phyloP scores from a whole-genome alignment of 1,140 invertebrate species.

The Drosophila mauritiana region DNA sequence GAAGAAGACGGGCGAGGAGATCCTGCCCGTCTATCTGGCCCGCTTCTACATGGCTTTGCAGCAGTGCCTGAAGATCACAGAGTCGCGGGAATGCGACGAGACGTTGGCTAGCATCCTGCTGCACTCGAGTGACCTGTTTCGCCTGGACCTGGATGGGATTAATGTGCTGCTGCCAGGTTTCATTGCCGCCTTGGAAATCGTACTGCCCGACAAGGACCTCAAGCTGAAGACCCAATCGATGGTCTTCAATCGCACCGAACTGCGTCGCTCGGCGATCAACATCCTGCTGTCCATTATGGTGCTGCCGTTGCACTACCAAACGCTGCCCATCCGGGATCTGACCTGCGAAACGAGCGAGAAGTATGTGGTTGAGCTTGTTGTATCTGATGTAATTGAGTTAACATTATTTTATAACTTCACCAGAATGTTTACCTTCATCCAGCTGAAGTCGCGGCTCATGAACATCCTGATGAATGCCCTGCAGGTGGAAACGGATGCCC shows the following conservation, averaged over 20 bases:
- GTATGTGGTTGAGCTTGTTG: slow-evolving; percentile 59
- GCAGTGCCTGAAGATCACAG: slow-evolving; percentile 91
- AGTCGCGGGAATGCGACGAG: slow-evolving; percentile 88
- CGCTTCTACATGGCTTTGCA: slow-evolving; percentile 97
- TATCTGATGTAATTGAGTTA: neutral
- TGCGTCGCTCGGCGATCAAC: slow-evolving; percentile 95
- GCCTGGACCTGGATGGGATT: slow-evolving; percentile 96
- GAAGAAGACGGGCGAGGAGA: slow-evolving; percentile 97
- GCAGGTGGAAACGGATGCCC: slow-evolving; percentile 93
- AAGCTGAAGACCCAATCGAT: slow-evolving; percentile 87
- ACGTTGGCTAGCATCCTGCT: slow-evolving; percentile 91
- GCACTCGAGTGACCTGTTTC: slow-evolving; percentile 92
- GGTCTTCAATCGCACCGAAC: slow-evolving; percentile 89
- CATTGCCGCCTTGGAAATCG: slow-evolving; percentile 94
- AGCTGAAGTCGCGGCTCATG: slow-evolving; percentile 92
- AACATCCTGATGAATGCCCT: slow-evolving; percentile 94
- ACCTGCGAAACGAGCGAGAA: slow-evolving; percentile 85
- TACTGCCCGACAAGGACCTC: slow-evolving; percentile 92
- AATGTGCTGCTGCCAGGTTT: slow-evolving; percentile 95
- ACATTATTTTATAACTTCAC: neutral
- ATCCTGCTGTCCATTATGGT: slow-evolving; percentile 94
- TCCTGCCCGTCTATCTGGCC: slow-evolving; percentile 96
- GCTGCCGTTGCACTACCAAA: slow-evolving; percentile 96
- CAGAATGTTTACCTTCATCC: slow-evolving; percentile 89
- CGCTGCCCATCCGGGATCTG: slow-evolving; percentile 91